Evolutionary conservation across 2,113 vertebrate genomes (phyloP), one percentile per base, ranked within the genome.

Genomic region (Silurus meridionalis): DNA sequence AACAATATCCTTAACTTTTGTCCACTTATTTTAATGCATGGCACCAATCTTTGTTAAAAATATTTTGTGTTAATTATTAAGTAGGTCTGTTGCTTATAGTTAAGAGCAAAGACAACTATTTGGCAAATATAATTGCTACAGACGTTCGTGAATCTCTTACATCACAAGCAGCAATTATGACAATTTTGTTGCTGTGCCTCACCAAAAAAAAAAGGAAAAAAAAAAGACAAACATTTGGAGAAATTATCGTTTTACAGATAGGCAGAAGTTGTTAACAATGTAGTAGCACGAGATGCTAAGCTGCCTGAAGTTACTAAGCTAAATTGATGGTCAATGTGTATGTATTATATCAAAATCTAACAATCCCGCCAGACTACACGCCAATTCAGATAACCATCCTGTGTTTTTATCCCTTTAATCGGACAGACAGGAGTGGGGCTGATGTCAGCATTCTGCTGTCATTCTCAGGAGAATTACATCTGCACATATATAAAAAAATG

Each of bases 391-490:
- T 25, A 25, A 74, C 21, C 9, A 50, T 52, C 19, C 48, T 52
- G 46, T 6, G 17, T 77, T 77, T 37, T 55, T 77, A 55, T 77
- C 74, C 10, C 74, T 75, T 53, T 55, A 53, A 78, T 78, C 74
- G 25, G n/a, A 7, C 72, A 75, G 21, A 75, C 52, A 25, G 11
- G n/a, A 53, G 5, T 15, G 11, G 15, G 74, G 74, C 52, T 78
- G 52, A 55, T 14, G 6, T 78, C 52, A 55, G 52, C 74, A 55
- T 55, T 57, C 52, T 78, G 52, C 74, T 0, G 3, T 78, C 74
- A 13, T 78, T 15, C 78, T 60, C 28, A 21, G 25, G 4, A 80
- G 77, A 78, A 78, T 57, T 25, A 55, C 0, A 52, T 78, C 74
- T 58, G 15, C 28, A 10, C 23, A 15, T 2, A 48, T 48, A 55